Conservation (phyloP, 2,888 invertebrate genomes). For the Meiosimyza platycephala region DNA sequence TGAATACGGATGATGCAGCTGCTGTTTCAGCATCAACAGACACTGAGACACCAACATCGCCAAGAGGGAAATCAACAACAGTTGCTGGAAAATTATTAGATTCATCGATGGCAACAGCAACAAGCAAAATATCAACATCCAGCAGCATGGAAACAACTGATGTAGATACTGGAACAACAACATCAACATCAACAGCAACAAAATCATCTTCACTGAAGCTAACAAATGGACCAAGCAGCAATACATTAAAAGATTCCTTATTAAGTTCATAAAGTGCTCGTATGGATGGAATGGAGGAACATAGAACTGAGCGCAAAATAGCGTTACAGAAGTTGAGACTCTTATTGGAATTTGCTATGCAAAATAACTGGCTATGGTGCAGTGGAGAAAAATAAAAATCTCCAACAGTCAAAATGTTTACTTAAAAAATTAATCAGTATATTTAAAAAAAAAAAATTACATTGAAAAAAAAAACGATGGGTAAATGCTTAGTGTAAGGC, state of each 20-base stretch:
- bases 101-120: not conserved
- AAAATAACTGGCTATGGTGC: not conserved
- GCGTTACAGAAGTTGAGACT: not conserved
- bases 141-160: not conserved
- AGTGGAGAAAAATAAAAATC: not conserved
- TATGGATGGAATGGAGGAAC: not conserved
- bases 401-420: not conserved
- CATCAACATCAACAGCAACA: slow-evolving; percentile 26
- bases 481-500: too few relatives aligned
- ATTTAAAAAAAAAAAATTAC: not conserved
- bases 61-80: not conserved
- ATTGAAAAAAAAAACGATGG: too few relatives aligned
- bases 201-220: slow-evolving; percentile 38
- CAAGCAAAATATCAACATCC: not conserved
- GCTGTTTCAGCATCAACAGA: not conserved
- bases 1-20: not conserved
- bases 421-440: slow-evolving; percentile 11
- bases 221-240: slow-evolving; percentile 33
- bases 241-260: slow-evolving; percentile 41
- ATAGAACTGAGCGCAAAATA: too few relatives aligned
- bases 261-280: slow-evolving; percentile 41
- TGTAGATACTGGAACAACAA: slow-evolving; percentile 7
- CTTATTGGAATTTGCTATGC: not conserved
- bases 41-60: slow-evolving; percentile 22
- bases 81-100: not conserved